Conservation (phyloP, 2,113 vertebrate genomes). For the Tenebrosternarchus preto region DNA sequence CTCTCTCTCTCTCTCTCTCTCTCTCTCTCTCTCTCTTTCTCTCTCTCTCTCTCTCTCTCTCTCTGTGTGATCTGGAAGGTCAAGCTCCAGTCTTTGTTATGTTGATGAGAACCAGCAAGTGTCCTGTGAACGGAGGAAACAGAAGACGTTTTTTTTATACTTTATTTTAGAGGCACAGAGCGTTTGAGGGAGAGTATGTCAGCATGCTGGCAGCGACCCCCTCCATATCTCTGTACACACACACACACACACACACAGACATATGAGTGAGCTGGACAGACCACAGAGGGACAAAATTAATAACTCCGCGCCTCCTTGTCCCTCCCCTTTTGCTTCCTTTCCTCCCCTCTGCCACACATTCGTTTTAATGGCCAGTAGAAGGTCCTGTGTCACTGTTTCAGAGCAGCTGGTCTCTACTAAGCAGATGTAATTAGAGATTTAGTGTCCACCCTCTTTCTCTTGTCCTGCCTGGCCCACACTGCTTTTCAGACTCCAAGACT, state of each 20-base stretch:
- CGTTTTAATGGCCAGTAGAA: constrained; percentile 39
- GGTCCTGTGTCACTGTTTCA: constrained; percentile 57
- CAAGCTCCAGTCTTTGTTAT: constrained; percentile 63
- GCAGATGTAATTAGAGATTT: constrained; percentile 65
- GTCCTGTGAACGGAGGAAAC: not conserved
- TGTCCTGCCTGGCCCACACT: constrained; percentile 36
- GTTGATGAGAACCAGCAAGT: constrained; percentile 41
- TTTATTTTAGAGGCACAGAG: constrained; percentile 34
- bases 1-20: not conserved
- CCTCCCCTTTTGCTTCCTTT: not conserved
- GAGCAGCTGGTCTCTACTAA: constrained; percentile 65
- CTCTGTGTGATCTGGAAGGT: constrained; percentile 34
- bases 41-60: constrained; percentile 10
- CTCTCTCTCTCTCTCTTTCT: not conserved
- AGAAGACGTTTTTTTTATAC: constrained; percentile 23
- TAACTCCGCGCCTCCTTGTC: constrained; percentile 6
- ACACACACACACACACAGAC: constrained; percentile 7
- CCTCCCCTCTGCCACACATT: constrained; percentile 34
- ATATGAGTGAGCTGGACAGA: constrained; percentile 15
- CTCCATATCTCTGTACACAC: constrained; percentile 3
- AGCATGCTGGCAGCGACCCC: constrained; percentile 17
- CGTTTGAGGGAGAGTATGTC: constrained; percentile 21
- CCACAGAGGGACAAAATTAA: not conserved
- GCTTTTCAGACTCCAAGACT: constrained; percentile 20
- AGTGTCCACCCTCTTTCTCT: constrained; percentile 48